Evolutionary conservation across 64 coral and sea anemone genomes (phyloP).

Genomic region (Cladopsammia gracilis): DNA sequence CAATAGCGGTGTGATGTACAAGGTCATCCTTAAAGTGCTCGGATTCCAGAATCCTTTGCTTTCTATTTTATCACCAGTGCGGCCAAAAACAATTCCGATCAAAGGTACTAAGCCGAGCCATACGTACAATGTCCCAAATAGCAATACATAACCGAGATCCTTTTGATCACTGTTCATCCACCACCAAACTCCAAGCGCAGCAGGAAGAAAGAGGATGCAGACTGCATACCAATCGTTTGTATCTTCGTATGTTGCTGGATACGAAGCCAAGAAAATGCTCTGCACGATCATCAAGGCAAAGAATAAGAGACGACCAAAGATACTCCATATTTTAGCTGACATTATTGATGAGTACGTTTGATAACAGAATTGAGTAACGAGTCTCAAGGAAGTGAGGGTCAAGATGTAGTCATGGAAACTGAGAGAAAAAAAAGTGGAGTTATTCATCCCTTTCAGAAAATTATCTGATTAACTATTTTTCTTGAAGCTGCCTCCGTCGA

Average conservation of each 20-base stretch:
- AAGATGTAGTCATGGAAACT: too few species aligned
- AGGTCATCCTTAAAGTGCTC: slow-evolving; percentile 16
- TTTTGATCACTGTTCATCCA: neutral
- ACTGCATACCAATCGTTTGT: neutral
- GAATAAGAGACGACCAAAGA: slow-evolving; percentile 12
- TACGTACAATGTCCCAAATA: neutral
- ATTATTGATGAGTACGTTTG: too few species aligned
- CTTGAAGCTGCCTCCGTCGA: too few species aligned
- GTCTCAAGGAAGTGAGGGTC: too few species aligned
- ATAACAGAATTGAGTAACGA: too few species aligned
- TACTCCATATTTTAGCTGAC: too few species aligned
- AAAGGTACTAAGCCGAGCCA: slow-evolving; percentile 23
- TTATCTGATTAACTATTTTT: too few species aligned
- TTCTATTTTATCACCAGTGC: neutral
- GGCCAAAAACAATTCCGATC: neutral
- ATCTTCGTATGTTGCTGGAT: neutral
- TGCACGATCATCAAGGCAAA: neutral
- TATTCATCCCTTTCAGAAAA: too few species aligned
- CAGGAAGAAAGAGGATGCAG: neutral
- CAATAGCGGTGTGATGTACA: slow-evolving; percentile 3
- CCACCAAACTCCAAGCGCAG: neutral
- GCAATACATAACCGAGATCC: neutral
- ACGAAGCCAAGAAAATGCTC: slow-evolving; percentile 15
- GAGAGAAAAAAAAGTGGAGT: too few species aligned
- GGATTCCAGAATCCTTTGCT: slow-evolving; percentile 33